Conservation (phyloP, 2,888 invertebrate species). For the Scotopteryx bipunctaria region DNA sequence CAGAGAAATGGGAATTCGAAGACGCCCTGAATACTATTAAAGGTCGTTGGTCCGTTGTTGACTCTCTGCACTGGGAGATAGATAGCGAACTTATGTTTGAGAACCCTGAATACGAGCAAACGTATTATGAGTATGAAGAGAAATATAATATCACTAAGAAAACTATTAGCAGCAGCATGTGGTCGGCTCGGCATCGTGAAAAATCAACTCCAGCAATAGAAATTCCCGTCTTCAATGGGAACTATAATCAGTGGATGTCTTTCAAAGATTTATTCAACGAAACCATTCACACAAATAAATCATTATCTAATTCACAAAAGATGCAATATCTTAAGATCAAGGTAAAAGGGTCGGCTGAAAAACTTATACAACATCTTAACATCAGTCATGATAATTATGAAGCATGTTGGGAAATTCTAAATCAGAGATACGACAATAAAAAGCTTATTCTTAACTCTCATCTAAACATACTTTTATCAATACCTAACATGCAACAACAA, state of each 20-base stretch:
- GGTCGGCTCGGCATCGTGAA: constrained; percentile 10
- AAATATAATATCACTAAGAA: constrained; percentile 9
- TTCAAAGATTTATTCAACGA: constrained; percentile 35
- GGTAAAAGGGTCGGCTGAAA: constrained; percentile 24
- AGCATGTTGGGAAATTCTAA: neutral
- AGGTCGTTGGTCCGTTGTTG: constrained; percentile 29
- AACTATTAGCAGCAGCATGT: constrained; percentile 13
- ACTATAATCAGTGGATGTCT: constrained; percentile 28
- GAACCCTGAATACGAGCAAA: constrained; percentile 24
- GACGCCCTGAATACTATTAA: constrained; percentile 17
- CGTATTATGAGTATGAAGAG: constrained; percentile 12
- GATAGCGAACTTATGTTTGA: constrained; percentile 26
- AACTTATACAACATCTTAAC: constrained; percentile 29
- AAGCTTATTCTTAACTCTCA: neutral
- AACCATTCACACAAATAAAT: constrained; percentile 27
- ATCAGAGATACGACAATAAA: no score
- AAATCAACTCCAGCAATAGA: constrained; percentile 26
- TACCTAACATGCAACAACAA: neutral
- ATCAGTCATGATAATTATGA: constrained; percentile 26
- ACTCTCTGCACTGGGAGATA: constrained; percentile 33
- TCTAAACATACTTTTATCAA: neutral
- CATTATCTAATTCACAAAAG: constrained; percentile 28
- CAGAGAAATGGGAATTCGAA: constrained; percentile 24
- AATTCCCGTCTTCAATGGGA: constrained; percentile 23
- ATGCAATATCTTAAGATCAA: constrained; percentile 8